Conservation (phyloP, 2,113 vertebrate genomes). For the Tupaia tana region DNA sequence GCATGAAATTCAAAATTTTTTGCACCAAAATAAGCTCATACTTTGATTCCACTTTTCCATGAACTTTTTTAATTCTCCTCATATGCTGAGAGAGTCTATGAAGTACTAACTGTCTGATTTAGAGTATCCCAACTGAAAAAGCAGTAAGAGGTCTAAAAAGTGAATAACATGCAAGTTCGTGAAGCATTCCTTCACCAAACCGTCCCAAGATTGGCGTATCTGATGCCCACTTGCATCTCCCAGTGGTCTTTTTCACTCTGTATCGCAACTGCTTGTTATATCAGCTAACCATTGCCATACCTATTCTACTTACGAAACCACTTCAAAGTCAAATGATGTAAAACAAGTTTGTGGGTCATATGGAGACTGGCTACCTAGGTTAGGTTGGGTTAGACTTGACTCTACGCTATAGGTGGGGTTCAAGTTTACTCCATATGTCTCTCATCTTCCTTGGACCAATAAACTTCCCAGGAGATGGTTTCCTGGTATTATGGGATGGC, state of each 20-base stretch:
- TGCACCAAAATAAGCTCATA: no score
- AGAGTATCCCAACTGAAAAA: neutral
- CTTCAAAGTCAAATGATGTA: neutral
- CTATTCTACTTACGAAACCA: neutral
- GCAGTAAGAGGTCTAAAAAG: neutral
- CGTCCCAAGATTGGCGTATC: neutral
- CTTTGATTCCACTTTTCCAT: no score
- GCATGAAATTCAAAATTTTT: no score
- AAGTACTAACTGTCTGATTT: neutral
- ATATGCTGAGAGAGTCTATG: neutral
- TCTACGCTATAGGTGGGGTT: neutral
- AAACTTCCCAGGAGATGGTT: neutral
- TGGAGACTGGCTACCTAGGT: neutral
- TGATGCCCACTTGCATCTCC: neutral
- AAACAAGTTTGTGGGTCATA: neutral
- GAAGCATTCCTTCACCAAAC: neutral
- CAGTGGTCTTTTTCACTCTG: neutral
- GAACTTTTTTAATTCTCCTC: no score
- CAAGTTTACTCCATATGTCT: neutral
- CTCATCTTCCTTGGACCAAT: neutral
- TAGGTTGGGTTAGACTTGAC: neutral
- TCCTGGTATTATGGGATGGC: neutral
- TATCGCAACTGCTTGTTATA: no score
- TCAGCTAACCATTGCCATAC: neutral
- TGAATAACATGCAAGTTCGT: neutral